Base-by-base conservation (phyloP, 2,888 invertebrate species). In the Drosophila kokeensis region DNA sequence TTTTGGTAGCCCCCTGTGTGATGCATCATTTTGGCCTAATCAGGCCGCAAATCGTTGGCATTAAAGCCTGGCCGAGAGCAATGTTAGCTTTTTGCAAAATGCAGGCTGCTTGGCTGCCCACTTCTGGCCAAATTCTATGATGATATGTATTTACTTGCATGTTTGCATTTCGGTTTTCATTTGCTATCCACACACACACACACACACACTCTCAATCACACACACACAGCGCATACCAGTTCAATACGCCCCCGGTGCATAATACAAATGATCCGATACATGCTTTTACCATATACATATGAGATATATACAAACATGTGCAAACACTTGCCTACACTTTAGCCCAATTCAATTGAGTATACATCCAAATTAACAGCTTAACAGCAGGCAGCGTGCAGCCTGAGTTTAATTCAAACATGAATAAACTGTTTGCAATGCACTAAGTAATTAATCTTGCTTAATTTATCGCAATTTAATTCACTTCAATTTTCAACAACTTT, bases 21-120 rank as follows among this genome's bases (percentile, higher is more conserved):
- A 87, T 87, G 87, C 89, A 87, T 89, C 87, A 89, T 87, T 89
- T 89, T 87, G 75, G 79, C 77, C 89, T 87, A 87, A 87, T 87
- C 87, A 87, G 70, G 67, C 65, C 78, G 79, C 87, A 87, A 89
- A 89, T 87, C 87, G 89, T 87, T 82, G 79, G 84, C 84, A 88
- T 87, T 88, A 87, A 82, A 84, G 77, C 81, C 70, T 68, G 77
- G 81, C 81, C 83, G 69, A 79, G 62, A 83, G 87, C 88, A 68
- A 84, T 88, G 84, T 82, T 85, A 76, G 84, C 75, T 73, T 84
- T 81, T 57, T 40, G 63, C 30, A 58, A 61, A 68, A 68, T 75
- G 68, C 79, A 69, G 82, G 69, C 71, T 76, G 69, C 54, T 36
- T 36, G 79, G 70, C 72, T 73, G 70, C 65, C 72, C 75, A 76